phyloP scores from a whole-genome alignment of 1,140 invertebrate species.

The Neodiprion lecontei region DNA sequence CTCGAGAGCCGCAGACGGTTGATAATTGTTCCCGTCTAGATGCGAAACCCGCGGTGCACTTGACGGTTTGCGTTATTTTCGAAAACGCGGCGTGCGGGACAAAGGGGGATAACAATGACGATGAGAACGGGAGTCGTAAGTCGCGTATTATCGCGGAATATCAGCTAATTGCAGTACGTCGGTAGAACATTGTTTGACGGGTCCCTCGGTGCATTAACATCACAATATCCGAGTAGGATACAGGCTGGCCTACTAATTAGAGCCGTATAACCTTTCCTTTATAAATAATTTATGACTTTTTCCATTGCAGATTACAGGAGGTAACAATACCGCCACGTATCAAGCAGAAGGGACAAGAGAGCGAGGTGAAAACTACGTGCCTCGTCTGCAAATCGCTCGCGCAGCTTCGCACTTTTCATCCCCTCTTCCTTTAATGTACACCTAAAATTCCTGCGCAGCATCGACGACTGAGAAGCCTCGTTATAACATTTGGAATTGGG shows the following conservation, averaged over 20 bases:
- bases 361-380: too few relatives aligned
- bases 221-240: conserved; percentile 29
- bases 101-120: conserved; percentile 21
- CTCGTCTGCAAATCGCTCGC: too few relatives aligned
- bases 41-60: neutral
- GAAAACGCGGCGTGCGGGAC: conserved; percentile 4
- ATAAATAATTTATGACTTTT: conserved; percentile 44
- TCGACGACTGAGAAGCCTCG: neutral
- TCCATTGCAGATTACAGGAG: neutral
- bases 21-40: neutral
- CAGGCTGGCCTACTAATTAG: conserved; percentile 38
- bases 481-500: neutral
- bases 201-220: conserved; percentile 35
- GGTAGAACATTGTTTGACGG: conserved; percentile 29
- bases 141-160: conserved; percentile 34
- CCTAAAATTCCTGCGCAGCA: neutral
- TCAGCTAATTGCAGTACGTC: conserved; percentile 40
- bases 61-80: neutral
- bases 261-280: conserved; percentile 38
- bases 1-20: neutral
- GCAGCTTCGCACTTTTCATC: too few relatives aligned
- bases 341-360: neutral
- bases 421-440: neutral
- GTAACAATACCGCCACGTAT: neutral
- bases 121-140: conserved; percentile 31